Conservation (phyloP, 2,797 vertebrate species). For the Ataeniobius toweri region DNA sequence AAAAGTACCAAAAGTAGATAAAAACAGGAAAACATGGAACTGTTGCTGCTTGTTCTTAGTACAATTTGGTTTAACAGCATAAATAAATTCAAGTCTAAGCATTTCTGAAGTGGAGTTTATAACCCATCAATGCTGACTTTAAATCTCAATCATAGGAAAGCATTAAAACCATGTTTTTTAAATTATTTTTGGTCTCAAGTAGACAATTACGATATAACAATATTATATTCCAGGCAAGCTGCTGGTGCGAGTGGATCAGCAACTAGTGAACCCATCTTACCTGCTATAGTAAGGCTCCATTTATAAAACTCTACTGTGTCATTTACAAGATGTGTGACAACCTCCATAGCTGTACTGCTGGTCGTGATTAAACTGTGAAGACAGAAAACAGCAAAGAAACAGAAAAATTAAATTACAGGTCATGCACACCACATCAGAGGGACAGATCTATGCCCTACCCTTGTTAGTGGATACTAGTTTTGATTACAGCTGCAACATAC, state of each 20-base stretch:
- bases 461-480: neutral
- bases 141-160: neutral
- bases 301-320: conserved; percentile 94
- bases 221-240: neutral
- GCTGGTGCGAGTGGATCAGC: neutral
- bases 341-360: conserved; percentile 83
- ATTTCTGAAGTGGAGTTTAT: neutral
- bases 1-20: neutral
- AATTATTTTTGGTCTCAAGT: neutral
- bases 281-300: conserved; percentile 96
- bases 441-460: neutral
- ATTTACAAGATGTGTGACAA: conserved; percentile 88
- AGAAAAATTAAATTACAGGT: conserved; percentile 42
- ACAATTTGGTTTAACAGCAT: neutral
- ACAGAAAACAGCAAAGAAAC: conserved; percentile 21
- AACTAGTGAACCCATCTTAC: conserved; percentile 71
- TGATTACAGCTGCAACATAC: neutral
- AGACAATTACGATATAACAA: neutral
- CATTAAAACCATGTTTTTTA: neutral
- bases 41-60: neutral
- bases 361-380: conserved; percentile 79
- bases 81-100: neutral
- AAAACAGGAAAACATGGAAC: neutral
- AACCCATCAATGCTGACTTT: neutral
- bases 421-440: conserved; percentile 11